These are phyloP conservation scores for Thaumatotibia leucotreta DNA, from an alignment of 1,140 invertebrate species.

Conservation along the genomic window DNA sequence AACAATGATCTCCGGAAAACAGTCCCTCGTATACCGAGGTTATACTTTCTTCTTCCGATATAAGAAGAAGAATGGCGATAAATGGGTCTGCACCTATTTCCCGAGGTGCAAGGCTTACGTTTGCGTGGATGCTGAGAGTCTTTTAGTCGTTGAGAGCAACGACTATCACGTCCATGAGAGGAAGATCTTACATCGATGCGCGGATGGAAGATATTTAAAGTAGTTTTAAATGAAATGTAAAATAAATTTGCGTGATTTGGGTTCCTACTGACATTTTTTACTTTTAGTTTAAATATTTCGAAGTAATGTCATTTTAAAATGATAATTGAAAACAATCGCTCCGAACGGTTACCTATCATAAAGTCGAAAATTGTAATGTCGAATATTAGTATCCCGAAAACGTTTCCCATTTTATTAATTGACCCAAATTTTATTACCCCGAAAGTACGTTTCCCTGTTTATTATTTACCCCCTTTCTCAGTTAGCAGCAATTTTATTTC, in stretches of 20 bases:
- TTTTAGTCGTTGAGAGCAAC: not conserved
- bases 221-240: not conserved
- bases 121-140: not conserved
- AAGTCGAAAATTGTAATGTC: no score
- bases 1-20: conserved; percentile 21
- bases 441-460: no score
- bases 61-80: conserved; percentile 26
- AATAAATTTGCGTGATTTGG: no score
- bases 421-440: no score
- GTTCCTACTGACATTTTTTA: not conserved
- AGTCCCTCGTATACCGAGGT: conserved; percentile 21
- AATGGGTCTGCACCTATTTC: conserved; percentile 31
- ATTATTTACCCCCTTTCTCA: no score
- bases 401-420: no score
- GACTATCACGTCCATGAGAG: not conserved
- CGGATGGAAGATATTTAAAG: not conserved
- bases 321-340: no score
- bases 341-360: no score
- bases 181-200: not conserved
- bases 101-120: conserved; percentile 23
- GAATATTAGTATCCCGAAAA: no score
- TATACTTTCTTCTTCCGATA: conserved; percentile 26
- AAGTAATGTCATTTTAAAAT: no score
- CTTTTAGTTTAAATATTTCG: not conserved
- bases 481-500: no score